Evolutionary conservation across 2,888 invertebrate species (phyloP), one percentile per base, ranked within the genome.

Genomic region (Arctia plantaginis): DNA sequence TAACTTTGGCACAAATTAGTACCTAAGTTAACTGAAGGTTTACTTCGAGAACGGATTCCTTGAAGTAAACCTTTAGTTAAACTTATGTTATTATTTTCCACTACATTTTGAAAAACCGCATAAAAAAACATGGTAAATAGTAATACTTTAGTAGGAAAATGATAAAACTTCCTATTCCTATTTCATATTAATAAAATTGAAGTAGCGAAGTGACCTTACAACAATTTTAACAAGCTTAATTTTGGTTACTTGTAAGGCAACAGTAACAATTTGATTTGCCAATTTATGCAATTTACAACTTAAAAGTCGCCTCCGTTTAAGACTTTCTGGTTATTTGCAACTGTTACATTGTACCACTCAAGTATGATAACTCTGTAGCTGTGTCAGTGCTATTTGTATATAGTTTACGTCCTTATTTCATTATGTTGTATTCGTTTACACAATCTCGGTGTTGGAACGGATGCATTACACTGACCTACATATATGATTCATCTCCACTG

Each of bases 381-480:
- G 30, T 44, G 44, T 67, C 44, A 59, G 13, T n/a, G 3, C 59
- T 59, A 27, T 59, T 59, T 59, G 13, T 59, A n/a, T 3, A 12
- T 55, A 13, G 13, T 27, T n/a, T 12, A 27, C 13, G 18, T 18
- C 27, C 18, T 62, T 30, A 62, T 18, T 30, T 18, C 18, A 30
- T 18, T 62, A 30, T 62, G 1, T 12, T n/a, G 33, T 33, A 39
- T 33, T 27, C 33, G 39, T 59, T 59, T 18, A 39, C 66, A 41
- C 30, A 39, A 30, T 66, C 15, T 68, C 44, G 47, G 27, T 55
- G 23, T 44, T 51, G 51, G 39, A 18, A 65, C 64, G 65, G 69
- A 73, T 69, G 69, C 55, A 55, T 64, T 73, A 69, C 59, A 66
- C 41, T 69, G 69, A 69, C 73, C 73, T 69, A 73, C 66, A 73